These are phyloP conservation scores for Synanthedon tipuliformis DNA, from an alignment of 2,888 invertebrate genomes.

Conservation along the genomic window DNA sequence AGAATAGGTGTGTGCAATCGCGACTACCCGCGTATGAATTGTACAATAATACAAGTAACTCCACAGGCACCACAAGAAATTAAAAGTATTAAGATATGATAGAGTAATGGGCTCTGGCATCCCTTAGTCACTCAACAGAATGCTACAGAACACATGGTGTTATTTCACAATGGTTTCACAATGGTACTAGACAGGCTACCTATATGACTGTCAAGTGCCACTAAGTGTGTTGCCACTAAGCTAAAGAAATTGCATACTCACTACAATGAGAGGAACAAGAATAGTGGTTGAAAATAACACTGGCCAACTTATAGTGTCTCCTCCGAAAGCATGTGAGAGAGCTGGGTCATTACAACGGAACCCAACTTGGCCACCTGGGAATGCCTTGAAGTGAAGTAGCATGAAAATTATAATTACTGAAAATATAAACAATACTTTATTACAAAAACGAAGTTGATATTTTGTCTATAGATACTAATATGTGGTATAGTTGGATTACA, in stretches of 20 bases:
- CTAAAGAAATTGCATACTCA: slow-evolving; percentile 29
- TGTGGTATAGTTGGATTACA: neutral
- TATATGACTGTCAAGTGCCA: too few relatives aligned
- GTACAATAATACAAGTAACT: too few relatives aligned
- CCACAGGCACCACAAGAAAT: too few relatives aligned
- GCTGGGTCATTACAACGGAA: slow-evolving; percentile 79
- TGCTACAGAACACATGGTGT: too few relatives aligned
- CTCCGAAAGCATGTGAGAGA: slow-evolving; percentile 73
- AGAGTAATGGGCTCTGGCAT: too few relatives aligned
- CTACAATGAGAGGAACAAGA: slow-evolving; percentile 67
- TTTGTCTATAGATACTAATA: neutral
- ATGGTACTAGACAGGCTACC: too few relatives aligned
- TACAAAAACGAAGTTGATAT: neutral
- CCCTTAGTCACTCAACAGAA: too few relatives aligned
- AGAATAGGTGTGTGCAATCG: too few relatives aligned
- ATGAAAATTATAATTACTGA: slow-evolving; percentile 66
- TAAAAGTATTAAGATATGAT: too few relatives aligned
- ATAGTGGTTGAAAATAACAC: slow-evolving; percentile 62
- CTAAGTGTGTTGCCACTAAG: too few relatives aligned
- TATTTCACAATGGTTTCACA: too few relatives aligned
- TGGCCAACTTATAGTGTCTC: slow-evolving; percentile 74
- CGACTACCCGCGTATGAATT: too few relatives aligned
- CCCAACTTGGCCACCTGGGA: slow-evolving; percentile 73
- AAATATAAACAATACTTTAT: slow-evolving; percentile 29
- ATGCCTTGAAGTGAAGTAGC: slow-evolving; percentile 67